Evolutionary conservation across 2,797 vertebrate genomes (phyloP), one percentile per base, ranked within the genome.

Genomic region (Oryzias sinensis): DNA sequence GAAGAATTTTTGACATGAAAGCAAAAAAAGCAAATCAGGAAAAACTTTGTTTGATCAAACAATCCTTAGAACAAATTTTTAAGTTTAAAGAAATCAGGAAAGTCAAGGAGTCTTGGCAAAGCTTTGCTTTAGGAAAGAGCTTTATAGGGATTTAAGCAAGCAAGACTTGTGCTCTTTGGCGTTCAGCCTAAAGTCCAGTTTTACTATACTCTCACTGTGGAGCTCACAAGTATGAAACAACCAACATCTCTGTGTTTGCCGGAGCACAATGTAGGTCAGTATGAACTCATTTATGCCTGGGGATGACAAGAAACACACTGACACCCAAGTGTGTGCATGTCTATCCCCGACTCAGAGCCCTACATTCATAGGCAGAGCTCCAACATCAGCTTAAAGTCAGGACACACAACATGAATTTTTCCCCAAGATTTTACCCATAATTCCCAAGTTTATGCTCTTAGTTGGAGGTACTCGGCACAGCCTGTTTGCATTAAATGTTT

Each of bases 221-320:
- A 52, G 52, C 68, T 16, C 53, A 53, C 44, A 24, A 33, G 20
- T 44, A 45, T 14, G 33, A 18, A 52, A 49, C 47, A 9, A 40
- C 44, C 52, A 56, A 55, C 24, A 24, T 54, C 18, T 50, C 57
- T 68, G 56, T 63, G 60, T 64, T 6, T 49, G 51, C 5, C 57
- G 57, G 51, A 56, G 62, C 53, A 45, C 58, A 70, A 83, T 83
- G 73, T 84, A 83, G 79, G 82, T 87, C 84, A 87, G 58, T 37
- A 50, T 46, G 65, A 80, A 83, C 66, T 82, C 80, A 79, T 74
- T 77, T 75, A 80, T 49, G 82, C 79, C 75, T 2, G 57, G 79
- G 75, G 76, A 53, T 77, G 79, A 84, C 56, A 59, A 77, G 69
- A 83, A 76, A 59, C 72, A 72, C 68, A 70, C 62, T 64, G 70